Conservation (phyloP, 2,888 invertebrate genomes). For the Orchestes rusci region DNA sequence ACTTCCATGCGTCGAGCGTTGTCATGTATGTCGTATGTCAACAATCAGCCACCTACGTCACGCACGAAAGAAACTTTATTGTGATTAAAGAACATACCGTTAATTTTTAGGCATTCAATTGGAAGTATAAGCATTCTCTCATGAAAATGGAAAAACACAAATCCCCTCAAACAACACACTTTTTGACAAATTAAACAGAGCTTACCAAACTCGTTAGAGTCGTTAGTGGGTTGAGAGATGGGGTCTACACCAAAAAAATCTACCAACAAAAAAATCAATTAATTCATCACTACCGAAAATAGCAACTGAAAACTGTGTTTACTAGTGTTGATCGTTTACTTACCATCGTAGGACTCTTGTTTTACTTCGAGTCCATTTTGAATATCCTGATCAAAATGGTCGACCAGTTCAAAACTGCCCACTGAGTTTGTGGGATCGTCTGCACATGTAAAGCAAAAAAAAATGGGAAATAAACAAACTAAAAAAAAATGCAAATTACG, state of each 20-base stretch:
- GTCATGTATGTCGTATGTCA: too few species aligned
- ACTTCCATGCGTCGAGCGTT: too few species aligned
- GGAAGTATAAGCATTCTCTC: too few species aligned
- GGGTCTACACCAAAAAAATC: constrained; percentile 16
- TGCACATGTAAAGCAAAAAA: constrained; percentile 30
- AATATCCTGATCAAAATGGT: constrained; percentile 48
- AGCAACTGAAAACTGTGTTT: neutral
- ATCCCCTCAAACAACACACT: too few species aligned
- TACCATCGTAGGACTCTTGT: constrained; percentile 31
- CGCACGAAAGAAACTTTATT: too few species aligned
- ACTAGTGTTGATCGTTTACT: constrained; percentile 21
- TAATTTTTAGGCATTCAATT: too few species aligned
- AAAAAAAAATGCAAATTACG: too few species aligned
- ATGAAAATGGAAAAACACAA: too few species aligned
- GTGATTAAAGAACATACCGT: too few species aligned
- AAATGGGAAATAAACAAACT: too few species aligned
- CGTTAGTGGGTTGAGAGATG: neutral
- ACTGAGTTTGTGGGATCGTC: constrained; percentile 48
- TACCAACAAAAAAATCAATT: constrained; percentile 13
- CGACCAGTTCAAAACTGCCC: constrained; percentile 64
- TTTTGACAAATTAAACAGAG: too few species aligned
- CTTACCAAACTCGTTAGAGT: neutral
- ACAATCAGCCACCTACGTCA: too few species aligned
- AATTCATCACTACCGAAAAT: constrained; percentile 25
- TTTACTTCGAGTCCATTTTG: constrained; percentile 28